Conservation (phyloP, 2,888 invertebrate genomes). For the Drosophila paracracens region DNA sequence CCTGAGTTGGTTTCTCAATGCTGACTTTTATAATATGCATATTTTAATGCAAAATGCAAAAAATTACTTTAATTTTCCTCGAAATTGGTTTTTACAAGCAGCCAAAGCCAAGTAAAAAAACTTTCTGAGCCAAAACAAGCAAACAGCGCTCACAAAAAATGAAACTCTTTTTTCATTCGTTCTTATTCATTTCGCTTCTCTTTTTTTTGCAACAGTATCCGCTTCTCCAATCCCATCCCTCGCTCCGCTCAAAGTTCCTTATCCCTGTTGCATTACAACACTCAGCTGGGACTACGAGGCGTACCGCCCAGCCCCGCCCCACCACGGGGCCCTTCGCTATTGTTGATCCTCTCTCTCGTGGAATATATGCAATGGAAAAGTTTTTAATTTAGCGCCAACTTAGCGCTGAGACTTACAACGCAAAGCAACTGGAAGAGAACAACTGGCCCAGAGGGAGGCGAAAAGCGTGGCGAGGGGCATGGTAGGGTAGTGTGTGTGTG, state of each 20-base stretch:
- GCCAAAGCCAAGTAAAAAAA: conserved; percentile 58
- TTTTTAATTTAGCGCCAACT: conserved; percentile 82
- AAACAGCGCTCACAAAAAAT: conserved; percentile 28
- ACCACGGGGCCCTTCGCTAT: not conserved
- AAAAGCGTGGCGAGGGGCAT: not conserved
- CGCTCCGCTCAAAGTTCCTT: not conserved
- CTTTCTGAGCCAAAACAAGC: conserved; percentile 65
- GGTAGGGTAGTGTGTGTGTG: not conserved
- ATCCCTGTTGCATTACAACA: conserved; percentile 53
- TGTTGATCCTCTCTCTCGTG: conserved; percentile 55
- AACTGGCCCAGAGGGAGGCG: conserved; percentile 40
- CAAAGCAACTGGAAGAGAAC: conserved; percentile 75
- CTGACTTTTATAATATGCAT: conserved; percentile 65
- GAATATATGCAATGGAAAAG: conserved; percentile 80
- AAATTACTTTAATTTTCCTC: conserved; percentile 79
- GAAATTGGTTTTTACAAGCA: conserved; percentile 80
- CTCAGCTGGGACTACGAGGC: conserved; percentile 36
- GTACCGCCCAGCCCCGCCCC: not conserved
- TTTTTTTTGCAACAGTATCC: conserved; percentile 54
- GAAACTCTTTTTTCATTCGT: conserved; percentile 27
- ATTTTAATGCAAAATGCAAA: conserved; percentile 74
- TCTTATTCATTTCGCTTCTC: not conserved
- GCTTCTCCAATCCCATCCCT: not conserved
- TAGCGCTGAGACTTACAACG: conserved; percentile 73
- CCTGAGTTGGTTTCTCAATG: not conserved